Conservation (phyloP, 1,140 invertebrate species). For the Aradophagus sp. region DNA sequence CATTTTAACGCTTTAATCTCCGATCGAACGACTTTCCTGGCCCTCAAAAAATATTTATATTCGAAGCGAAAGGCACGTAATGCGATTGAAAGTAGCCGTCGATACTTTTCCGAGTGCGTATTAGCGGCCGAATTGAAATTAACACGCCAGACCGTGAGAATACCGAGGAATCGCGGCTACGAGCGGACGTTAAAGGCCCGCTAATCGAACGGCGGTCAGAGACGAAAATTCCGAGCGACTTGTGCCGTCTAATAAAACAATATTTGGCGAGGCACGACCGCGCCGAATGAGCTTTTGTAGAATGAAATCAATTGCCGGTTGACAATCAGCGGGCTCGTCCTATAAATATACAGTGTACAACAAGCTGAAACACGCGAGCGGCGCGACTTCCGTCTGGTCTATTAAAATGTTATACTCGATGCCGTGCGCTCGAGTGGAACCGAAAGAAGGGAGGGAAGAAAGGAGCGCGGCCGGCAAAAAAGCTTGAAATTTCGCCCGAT, state of each 20-base stretch:
- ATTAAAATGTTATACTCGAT: conserved; percentile 48
- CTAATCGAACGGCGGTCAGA: not conserved
- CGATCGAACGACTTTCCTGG: no score
- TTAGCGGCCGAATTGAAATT: no score
- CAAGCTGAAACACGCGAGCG: conserved; percentile 16
- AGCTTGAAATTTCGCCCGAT: conserved; percentile 38
- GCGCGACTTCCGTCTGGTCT: conserved; percentile 36
- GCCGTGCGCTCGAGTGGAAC: not conserved
- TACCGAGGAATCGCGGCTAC: no score
- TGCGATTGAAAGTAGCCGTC: no score
- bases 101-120: not conserved
- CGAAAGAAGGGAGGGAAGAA: no score
- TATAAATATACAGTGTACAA: conserved; percentile 29
- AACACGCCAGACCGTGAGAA: no score
- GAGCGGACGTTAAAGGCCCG: not conserved
- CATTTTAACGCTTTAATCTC: no score
- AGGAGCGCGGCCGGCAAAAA: conserved; percentile 4
- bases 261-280: conserved; percentile 22
- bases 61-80: no score
- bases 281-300: conserved; percentile 20
- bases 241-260: conserved; percentile 15
- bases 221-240: conserved; percentile 9
- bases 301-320: conserved; percentile 41
- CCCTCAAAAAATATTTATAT: no score
- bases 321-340: conserved; percentile 29